Evolutionary conservation across 2,797 vertebrate species (phyloP), one percentile per base, ranked within the genome.

Genomic region (Pagetopsis macropterus): DNA sequence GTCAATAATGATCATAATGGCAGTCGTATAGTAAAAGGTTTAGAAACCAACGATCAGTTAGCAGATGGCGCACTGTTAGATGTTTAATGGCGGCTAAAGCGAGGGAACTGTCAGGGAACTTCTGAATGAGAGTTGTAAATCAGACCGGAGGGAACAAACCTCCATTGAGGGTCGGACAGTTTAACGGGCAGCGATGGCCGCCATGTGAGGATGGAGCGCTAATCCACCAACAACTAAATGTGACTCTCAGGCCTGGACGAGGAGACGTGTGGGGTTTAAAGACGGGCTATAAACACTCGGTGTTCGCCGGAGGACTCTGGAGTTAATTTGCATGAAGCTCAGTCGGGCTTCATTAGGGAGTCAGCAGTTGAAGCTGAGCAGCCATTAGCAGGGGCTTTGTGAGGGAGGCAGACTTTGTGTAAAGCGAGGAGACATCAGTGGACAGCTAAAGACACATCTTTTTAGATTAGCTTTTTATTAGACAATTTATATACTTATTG

Each of bases 151-250:
- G 81, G 71, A 33, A 88, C 84, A 91, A 90, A 86, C 83, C 65
- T 75, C 87, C 83, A 87, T 91, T 90, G 86, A 93, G 81, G 77
- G 71, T 69, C 54, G 59, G 93, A 92, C 93, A 93, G 87, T 87
- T 93, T 94, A 93, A 94, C 85, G 87, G 85, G 83, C 83, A 71
- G 85, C 84, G 91, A 91, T 86, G 90, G 82, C 84, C 85, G 65
- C 87, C 80, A 62, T 86, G 85, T 75, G 88, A 87, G 85, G 84
- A 84, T 69, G 88, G 84, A 86, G 84, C 54, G 77, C 87, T 89
- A 77, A 89, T 89, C 88, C 90, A 91, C 88, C 86, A 66, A 74
- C 74, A 79, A 82, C 33, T 89, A 89, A 92, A 91, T 40, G 86
- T 83, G 88, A 92, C 84, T 84, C 91, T 70, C 65, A 8, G 66